phyloP scores from a whole-genome alignment of 2,113 vertebrate genomes.

The Nanger granti region DNA sequence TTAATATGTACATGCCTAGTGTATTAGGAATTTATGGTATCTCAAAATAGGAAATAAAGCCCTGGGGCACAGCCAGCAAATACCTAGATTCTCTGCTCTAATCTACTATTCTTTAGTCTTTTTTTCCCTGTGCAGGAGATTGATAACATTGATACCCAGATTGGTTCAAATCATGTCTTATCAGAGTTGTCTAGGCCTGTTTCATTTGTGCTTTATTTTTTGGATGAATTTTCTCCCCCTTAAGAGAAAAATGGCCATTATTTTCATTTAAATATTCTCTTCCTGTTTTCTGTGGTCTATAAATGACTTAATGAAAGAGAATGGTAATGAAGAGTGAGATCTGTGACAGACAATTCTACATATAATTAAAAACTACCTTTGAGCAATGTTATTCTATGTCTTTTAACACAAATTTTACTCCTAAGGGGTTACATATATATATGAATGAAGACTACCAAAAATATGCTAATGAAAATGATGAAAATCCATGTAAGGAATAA shows the following conservation, averaged over 20 bases:
- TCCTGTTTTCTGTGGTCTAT: not conserved
- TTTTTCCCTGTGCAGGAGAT: not conserved
- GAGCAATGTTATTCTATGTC: not conserved
- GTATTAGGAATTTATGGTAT: not conserved
- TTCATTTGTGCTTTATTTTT: not conserved
- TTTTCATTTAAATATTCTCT: not conserved
- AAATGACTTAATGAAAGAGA: not conserved
- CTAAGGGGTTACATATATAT: not conserved
- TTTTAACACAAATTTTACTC: not conserved
- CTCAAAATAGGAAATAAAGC: not conserved
- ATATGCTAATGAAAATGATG: not conserved
- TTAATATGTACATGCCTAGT: not conserved
- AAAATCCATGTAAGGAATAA: not conserved
- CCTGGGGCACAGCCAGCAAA: not conserved
- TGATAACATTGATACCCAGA: not conserved
- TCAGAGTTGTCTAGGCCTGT: not conserved
- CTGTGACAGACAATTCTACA: not conserved
- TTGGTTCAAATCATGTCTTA: not conserved
- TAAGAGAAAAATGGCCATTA: not conserved
- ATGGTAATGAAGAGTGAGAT: not conserved
- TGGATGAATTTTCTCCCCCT: not conserved
- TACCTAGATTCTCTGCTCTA: not conserved
- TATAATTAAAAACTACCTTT: not conserved
- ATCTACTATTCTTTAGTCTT: not conserved
- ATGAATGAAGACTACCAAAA: not conserved